Base-by-base conservation (phyloP, 2,888 invertebrate genomes). In the Ecdyonurus torrentis region DNA sequence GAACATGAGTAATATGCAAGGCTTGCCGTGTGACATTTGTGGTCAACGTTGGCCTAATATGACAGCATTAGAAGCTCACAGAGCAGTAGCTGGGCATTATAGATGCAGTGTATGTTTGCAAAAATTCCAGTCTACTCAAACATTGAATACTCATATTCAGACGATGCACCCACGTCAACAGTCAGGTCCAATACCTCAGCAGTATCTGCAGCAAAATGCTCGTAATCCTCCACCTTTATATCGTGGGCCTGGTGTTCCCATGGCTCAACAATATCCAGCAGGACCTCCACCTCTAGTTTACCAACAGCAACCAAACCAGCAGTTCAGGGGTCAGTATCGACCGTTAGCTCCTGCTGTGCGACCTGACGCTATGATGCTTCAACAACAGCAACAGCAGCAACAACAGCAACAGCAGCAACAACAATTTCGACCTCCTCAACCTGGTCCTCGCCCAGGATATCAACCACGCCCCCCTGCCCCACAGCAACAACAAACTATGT, bases 361-460 rank as follows among this genome's bases (percentile, higher is more conserved):
- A 10, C 37, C 37, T 37, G n/a, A n/a, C 19, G 60, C 60, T 1
- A 23, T 23, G 23, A 53, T 20, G 68, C 83, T 83, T 25, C 83
- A 83, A 69, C 82, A 82, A 60, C 83, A 82, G 68, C 82, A 82
- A 2, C 80, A 81, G 25, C 71, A 77, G 65, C 72, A 72, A 10
- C 69, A 74, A 20, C 73, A 72, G 5, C 77, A 76, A 63, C 76
- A 74, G 59, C 74, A 76, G 69, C 65, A 65, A 25, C 63, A 64
- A 23, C 2, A 23, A 23, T 18, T 2, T 25, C 23, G 7, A 1
- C 23, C 52, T 2, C 52, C 60, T 18, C 1, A 24, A n/a, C n/a
- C n/a, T n/a, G n/a, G n/a, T n/a, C 37, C 37, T 10, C 66, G 63
- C 65, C 65, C 61, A 66, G 22, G 69, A 63, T 60, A 70, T 62